These are phyloP conservation scores for Agriotes lineatus DNA, from an alignment of 2,888 invertebrate genomes.

Conservation along the genomic window DNA sequence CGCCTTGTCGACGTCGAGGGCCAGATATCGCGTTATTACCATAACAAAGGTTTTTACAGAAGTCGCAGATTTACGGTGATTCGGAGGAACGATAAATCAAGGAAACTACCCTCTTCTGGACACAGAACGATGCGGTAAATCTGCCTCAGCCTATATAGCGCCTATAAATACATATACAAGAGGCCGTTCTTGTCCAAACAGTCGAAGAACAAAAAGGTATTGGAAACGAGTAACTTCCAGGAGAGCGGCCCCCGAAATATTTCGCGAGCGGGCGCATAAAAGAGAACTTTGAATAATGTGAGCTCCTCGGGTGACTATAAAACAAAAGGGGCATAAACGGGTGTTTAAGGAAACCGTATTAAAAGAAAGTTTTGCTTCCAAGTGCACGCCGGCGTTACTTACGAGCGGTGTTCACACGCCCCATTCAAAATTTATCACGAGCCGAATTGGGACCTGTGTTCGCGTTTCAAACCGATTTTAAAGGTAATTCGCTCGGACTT, in stretches of 20 bases:
- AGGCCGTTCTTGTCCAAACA: neutral
- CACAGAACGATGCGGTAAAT: slow-evolving; percentile 20
- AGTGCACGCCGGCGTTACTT: neutral
- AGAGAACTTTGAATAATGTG: neutral
- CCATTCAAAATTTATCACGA: neutral
- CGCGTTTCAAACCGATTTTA: too few relatives aligned
- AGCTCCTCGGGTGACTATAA: neutral
- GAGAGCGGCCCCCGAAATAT: neutral
- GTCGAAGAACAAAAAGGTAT: neutral
- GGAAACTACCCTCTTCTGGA: slow-evolving; percentile 22
- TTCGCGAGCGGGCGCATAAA: neutral
- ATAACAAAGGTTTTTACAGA: slow-evolving; percentile 20
- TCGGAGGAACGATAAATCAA: slow-evolving; percentile 33
- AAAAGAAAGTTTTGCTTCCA: neutral
- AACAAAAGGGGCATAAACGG: neutral
- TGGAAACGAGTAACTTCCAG: neutral
- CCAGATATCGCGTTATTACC: slow-evolving; percentile 21
- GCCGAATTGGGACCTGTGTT: too few relatives aligned
- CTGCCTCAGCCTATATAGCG: neutral
- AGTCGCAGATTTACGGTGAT: slow-evolving; percentile 29
- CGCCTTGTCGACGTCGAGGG: slow-evolving; percentile 3
- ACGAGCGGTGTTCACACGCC: neutral
- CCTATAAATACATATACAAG: slow-evolving; percentile 14
- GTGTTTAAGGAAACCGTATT: neutral
- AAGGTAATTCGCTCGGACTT: too few relatives aligned